Evolutionary conservation across 2,797 vertebrate species (phyloP).

Genomic region (Clarias pachynema): DNA sequence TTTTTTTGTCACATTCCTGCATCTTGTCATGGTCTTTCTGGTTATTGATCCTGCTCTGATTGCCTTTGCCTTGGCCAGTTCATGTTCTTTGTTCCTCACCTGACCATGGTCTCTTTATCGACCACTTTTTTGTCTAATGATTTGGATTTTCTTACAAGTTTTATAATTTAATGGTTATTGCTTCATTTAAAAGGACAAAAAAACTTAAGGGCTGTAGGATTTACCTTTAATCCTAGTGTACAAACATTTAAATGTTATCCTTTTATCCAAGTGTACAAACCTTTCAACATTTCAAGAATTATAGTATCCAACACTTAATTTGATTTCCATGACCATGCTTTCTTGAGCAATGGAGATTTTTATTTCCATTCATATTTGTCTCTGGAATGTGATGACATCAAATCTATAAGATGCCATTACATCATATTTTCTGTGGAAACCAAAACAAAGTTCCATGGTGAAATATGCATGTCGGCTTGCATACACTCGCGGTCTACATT

Average conservation of each 20-base stretch:
- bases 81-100: background rate
- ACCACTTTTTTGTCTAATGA: background rate
- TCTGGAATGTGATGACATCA: conserved; percentile 45
- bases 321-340: conserved; percentile 17
- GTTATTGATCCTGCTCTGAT: background rate
- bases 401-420: conserved; percentile 41
- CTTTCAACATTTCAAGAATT: background rate
- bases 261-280: background rate
- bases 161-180: background rate
- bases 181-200: background rate
- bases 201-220: background rate
- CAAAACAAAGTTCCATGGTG: background rate
- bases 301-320: conserved; percentile 20
- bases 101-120: background rate
- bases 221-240: background rate
- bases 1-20: no score
- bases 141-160: background rate
- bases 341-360: conserved; percentile 25
- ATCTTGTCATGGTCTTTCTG: background rate
- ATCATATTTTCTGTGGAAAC: conserved; percentile 31
- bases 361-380: conserved; percentile 37
- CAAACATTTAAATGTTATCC: background rate
- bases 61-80: background rate
- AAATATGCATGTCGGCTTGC: background rate
- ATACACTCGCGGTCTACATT: background rate